These are phyloP conservation scores for Dunckerocampus dactyliophorus DNA, from an alignment of 2,113 vertebrate species.

Conservation along the genomic window DNA sequence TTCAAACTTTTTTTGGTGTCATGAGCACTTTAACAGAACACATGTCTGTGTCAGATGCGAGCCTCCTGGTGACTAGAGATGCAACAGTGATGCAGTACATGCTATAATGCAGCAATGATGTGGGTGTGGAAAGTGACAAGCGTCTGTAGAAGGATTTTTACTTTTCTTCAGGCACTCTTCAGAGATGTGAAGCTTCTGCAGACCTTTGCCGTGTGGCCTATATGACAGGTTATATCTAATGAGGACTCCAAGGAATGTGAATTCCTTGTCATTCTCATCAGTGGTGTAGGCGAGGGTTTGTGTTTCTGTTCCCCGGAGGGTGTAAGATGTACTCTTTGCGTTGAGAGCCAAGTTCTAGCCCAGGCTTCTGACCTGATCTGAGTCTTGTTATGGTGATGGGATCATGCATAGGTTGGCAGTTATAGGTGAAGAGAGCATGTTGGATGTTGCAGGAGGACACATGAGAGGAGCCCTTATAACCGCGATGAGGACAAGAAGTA, in stretches of 20 bases:
- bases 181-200: background rate
- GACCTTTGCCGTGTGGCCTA: background rate
- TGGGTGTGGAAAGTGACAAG: background rate
- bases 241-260: conserved; percentile 5
- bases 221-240: conserved; percentile 6
- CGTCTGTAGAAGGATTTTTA: background rate
- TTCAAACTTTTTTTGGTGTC: too few species aligned
- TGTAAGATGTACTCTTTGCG: too few species aligned
- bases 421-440: background rate
- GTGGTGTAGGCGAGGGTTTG: background rate
- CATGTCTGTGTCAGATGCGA: too few species aligned
- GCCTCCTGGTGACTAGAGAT: too few species aligned
- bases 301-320: background rate
- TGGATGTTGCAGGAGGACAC: too few species aligned
- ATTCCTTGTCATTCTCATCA: background rate
- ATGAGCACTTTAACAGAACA: too few species aligned
- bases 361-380: background rate
- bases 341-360: background rate
- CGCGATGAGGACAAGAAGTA: too few species aligned
- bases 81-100: too few species aligned
- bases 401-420: background rate
- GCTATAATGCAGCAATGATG: background rate
- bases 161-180: conserved; percentile 1
- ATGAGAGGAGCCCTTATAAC: too few species aligned
- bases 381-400: conserved; percentile 4